Percentiles rank a stretch among this genome's conserved stretches.
Conservation (phyloP, 2,113 vertebrate species). For the Ceratotherium simum region DNA sequence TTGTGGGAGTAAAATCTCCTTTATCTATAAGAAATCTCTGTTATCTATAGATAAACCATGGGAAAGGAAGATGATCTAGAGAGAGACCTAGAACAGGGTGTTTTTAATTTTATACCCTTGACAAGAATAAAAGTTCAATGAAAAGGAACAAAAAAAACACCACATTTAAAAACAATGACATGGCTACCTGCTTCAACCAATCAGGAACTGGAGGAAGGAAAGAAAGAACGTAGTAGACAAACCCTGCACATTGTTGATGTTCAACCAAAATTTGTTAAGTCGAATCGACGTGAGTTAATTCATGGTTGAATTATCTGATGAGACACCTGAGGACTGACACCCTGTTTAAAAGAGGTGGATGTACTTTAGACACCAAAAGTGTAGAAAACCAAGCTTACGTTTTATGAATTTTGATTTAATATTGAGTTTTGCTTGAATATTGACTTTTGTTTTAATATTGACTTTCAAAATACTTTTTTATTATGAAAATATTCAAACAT, state of each 20-base stretch:
- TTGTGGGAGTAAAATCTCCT: conserved; percentile 11
- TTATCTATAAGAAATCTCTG: conserved; percentile 32
- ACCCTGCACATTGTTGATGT: not conserved
- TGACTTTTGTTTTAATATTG: not conserved
- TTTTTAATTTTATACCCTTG: not conserved
- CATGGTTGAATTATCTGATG: not conserved
- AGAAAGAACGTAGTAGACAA: not conserved
- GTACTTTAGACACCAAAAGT: not conserved
- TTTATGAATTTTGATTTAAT: not conserved
- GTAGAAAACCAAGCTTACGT: not conserved
- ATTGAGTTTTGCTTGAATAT: not conserved
- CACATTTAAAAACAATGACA: not conserved
- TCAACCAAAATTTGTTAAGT: not conserved
- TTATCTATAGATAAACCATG: not conserved
- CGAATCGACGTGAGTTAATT: not conserved
- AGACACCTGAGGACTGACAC: not conserved
- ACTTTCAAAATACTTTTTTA: not conserved
- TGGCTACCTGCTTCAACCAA: not conserved
- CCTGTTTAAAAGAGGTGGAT: not conserved
- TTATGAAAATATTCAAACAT: conserved; percentile 18
- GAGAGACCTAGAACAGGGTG: not conserved
- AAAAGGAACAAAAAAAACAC: not conserved
- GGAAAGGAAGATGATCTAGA: not conserved
- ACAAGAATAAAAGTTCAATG: not conserved
- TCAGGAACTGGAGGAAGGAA: not conserved